Evolutionary conservation across 2,797 vertebrate species (phyloP), one percentile per base, ranked within the genome.

Genomic region (Borostomias antarcticus): DNA sequence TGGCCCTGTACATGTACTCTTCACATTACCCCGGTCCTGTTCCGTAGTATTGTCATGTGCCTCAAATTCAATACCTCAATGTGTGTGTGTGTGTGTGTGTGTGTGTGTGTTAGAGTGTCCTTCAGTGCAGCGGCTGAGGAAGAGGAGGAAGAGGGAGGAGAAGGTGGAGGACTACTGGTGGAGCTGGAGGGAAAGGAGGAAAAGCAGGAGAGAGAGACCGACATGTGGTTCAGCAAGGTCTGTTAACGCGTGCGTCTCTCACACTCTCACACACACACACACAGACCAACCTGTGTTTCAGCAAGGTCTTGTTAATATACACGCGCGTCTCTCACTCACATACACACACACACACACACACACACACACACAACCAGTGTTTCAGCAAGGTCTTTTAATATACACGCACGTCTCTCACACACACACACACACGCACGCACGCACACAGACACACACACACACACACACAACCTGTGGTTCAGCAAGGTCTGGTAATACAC

Each of bases 151-250:
- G 86, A 83, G 0, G 88, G 90, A 3, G 89, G 68, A 4, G 85
- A 86, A 4, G 81, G 82, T 8, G 92, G 95, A 60, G 93, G 95
- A 0, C 74, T 99, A 72, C 66, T 99, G 75, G 94, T 98, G 9
- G 91, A 95, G 0, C 66, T 98, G 25, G 96, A 97, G 71, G 93
- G 89, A 72, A 95, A 95, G 66, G 86, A 92, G 0, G 93, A 94
- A 68, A 91, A 93, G 73, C 89, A 80, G 50, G 90, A 96, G 54
- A 91, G 82, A 4, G 93, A 94, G 75, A 91, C 94, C 40, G 91
- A 67, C 82, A 73, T 99, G 76, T 99, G 97, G 97, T 99, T 99
- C 23, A 96, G 94, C 77, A 98, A 99, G 92, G 97, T 96, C 70
- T 77, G 58, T 5, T 26, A 1, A 50, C 50, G 32, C 29, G 32